Evolutionary conservation across 92 coral and sea anemone genomes (phyloP).

Genomic region (Paragorgia papillata): DNA sequence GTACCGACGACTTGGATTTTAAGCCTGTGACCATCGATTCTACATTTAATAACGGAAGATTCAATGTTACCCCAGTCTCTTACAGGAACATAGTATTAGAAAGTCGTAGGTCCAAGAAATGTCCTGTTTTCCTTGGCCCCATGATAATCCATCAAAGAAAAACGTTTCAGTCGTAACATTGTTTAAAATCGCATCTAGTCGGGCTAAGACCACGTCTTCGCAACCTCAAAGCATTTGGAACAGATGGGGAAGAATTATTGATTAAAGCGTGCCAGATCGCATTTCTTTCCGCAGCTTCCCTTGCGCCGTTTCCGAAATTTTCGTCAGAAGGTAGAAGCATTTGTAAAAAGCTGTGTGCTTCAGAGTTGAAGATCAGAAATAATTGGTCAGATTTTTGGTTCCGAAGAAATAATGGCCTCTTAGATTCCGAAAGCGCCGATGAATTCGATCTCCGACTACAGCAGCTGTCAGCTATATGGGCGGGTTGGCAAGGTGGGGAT

Average conservation of each 20-base stretch:
- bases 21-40: conserved; percentile 42
- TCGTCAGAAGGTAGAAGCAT: no score
- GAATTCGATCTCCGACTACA: no score
- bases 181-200: conserved; percentile 11
- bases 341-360: no score
- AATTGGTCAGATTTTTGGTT: no score
- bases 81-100: conserved; percentile 22
- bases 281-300: no score
- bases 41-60: conserved; percentile 45
- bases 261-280: no score
- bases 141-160: conserved; percentile 30
- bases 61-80: conserved; percentile 31
- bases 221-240: conserved; percentile 42
- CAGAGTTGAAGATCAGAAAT: no score
- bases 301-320: no score
- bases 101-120: neutral
- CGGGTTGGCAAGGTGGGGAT: no score
- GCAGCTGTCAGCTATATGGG: no score
- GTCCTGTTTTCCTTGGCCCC: conserved; percentile 47
- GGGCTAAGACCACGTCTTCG: conserved; percentile 20
- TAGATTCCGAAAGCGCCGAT: no score
- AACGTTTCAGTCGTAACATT: neutral
- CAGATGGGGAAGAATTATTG: conserved; percentile 60
- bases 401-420: no score
- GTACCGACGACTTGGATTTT: conserved; percentile 21